Evolutionary conservation across 1,140 invertebrate species (phyloP), one percentile per base, ranked within the genome.

Genomic region (Nylanderia fulva): DNA sequence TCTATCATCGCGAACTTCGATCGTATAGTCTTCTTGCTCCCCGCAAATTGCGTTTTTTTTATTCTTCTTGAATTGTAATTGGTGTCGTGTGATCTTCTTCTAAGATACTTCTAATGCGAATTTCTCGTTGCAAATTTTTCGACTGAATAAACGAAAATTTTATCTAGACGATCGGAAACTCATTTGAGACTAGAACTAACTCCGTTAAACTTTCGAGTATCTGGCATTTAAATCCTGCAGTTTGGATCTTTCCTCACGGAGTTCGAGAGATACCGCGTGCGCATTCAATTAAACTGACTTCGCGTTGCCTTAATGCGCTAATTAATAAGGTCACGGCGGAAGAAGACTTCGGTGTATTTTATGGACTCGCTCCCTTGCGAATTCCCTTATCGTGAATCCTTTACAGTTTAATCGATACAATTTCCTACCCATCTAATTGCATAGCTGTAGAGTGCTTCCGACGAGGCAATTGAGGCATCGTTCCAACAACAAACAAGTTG

Each of bases 201-300:
- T 39, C 36, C 52, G 13, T 60, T 79, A 4, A 71, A 80, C 64
- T 71, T 80, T 58, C 52, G 21, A 60, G 6, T 39, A 79, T 36
- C 61, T 36, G 75, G 0, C 7, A 66, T 21, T 39, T 15, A 6
- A n/a, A 15, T 9, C 33, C n/a, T n/a, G 33, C 6, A 6, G 7
- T n/a, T n/a, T 52, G 76, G 5, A 56, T 8, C 21, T 21, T 15
- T 36, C 27, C 63, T 39, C 45, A 39, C 24, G 15, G 21, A 27
- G 24, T 21, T 56, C 48, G 1, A 42, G 9, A 48, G 63, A 54
- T 29, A 45, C 18, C 36, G 18, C 42, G 24, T n/a, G 15, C n/a
- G n/a, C 15, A 39, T n/a, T 80, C 36, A 71, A 80, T 80, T 58
- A 42, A 80, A 58, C 52, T 42, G 69, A 71, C 36, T 82, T 60